A percentile compares a stretch with the other conserved stretches of the same genome.
These are phyloP conservation scores for Chelon labrosus DNA, from an alignment of 2,797 vertebrate species.

Conservation along the genomic window DNA sequence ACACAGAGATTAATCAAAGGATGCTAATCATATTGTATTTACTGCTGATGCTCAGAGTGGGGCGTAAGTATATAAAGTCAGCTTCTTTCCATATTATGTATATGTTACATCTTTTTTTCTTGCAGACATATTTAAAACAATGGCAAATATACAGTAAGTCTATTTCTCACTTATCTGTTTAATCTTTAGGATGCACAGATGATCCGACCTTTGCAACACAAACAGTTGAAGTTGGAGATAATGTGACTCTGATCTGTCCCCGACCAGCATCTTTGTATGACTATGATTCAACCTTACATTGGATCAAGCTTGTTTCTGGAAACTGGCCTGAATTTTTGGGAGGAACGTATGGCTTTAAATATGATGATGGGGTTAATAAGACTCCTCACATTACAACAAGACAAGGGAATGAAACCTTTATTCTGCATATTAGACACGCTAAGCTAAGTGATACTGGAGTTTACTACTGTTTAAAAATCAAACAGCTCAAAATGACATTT, in stretches of 20 bases:
- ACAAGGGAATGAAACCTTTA: conserved; percentile 2
- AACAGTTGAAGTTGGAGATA: conserved; percentile 29
- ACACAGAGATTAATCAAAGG: not conserved
- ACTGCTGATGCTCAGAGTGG: not conserved
- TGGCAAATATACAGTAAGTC: accelerated
- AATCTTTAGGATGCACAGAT: not conserved
- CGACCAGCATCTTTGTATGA: accelerated
- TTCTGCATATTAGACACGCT: conserved; percentile 6
- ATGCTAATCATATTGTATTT: conserved; percentile 17
- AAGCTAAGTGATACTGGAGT: conserved; percentile 21
- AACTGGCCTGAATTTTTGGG: conserved; percentile 33
- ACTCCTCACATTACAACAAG: conserved; percentile 5
- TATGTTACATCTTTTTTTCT: too few relatives aligned
- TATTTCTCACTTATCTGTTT: not conserved
- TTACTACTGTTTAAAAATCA: conserved; percentile 41
- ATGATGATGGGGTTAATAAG: accelerated
- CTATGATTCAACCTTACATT: not conserved
- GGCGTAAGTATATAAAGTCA: not conserved
- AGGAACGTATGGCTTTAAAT: conserved; percentile 2
- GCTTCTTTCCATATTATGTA: too few relatives aligned
- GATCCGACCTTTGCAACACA: not conserved
- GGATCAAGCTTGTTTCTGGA: conserved; percentile 53
- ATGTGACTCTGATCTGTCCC: conserved; percentile 27
- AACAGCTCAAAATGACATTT: accelerated
- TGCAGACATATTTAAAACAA: too few relatives aligned